Evolutionary conservation across 2,797 vertebrate genomes (phyloP).

Genomic region (Tokudaia muenninki): DNA sequence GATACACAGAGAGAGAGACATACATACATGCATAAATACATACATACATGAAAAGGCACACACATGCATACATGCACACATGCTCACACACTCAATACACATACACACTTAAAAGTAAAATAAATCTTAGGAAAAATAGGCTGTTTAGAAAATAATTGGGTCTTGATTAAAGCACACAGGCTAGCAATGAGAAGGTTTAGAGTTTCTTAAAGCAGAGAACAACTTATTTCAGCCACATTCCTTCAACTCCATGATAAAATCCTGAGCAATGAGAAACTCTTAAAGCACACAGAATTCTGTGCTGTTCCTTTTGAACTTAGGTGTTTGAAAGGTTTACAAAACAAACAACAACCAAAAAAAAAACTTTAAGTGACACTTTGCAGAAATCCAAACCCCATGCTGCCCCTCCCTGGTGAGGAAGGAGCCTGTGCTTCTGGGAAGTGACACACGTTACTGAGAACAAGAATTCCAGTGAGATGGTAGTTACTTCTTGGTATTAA

Average conservation of each 20-base stretch:
- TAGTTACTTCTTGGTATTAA: background rate
- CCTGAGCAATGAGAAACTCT: background rate
- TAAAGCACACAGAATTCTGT: background rate
- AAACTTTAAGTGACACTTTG: background rate
- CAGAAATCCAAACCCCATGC: background rate
- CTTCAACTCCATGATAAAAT: background rate
- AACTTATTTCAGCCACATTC: background rate
- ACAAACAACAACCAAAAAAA: background rate
- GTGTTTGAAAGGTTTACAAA: conserved; percentile 5
- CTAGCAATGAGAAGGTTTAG: background rate
- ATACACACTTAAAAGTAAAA: background rate
- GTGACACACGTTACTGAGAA: background rate
- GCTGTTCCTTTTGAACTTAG: conserved; percentile 23
- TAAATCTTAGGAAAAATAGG: background rate
- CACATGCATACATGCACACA: no score
- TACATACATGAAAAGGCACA: background rate
- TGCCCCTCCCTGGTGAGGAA: background rate
- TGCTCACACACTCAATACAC: no score
- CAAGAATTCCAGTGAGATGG: background rate
- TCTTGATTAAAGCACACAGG: background rate
- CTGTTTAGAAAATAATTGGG: background rate
- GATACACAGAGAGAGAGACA: background rate
- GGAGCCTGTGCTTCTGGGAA: background rate
- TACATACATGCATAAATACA: background rate
- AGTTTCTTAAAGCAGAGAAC: background rate